Evolutionary conservation across 1,140 invertebrate species (phyloP), one percentile per base, ranked within the genome.

Genomic region (Orius insidiosus): DNA sequence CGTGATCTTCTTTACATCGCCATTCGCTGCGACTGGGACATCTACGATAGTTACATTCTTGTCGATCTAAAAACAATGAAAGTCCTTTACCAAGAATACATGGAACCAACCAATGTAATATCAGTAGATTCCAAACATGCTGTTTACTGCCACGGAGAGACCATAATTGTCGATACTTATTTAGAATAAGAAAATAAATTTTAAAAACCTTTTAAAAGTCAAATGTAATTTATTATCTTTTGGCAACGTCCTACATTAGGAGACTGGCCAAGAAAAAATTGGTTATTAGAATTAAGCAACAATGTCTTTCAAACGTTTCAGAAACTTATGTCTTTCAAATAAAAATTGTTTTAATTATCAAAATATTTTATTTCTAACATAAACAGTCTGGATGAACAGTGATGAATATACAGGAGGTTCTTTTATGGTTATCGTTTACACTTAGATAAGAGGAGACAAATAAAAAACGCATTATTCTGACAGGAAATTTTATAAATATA

Each of bases 401-500:
- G n/a, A n/a, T n/a, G n/a, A n/a, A n/a, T n/a, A n/a, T n/a, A n/a
- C n/a, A n/a, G n/a, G n/a, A n/a, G n/a, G n/a, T n/a, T n/a, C n/a
- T n/a, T n/a, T n/a, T n/a, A n/a, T n/a, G n/a, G n/a, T n/a, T n/a
- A n/a, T n/a, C n/a, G n/a, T n/a, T n/a, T n/a, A n/a, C n/a, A n/a
- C n/a, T n/a, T n/a, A n/a, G n/a, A n/a, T n/a, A n/a, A n/a, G 24
- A 24, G 24, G 24, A 4, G 24, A 24, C 24, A 24, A 32, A 43
- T 41, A 43, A 43, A 30, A 43, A 9, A 2, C n/a, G 6, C 19
- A 15, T 3, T 32, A 32, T 32, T 43, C 41, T 43, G 41, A 43
- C 41, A 43, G 41, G 41, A 24, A 43, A 43, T n/a, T 43, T 43
- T 43, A 30, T 43, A 15, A 15, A 40, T 40, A 11, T 36, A 36